These are phyloP conservation scores for Pedionomus torquatus DNA, from an alignment of 2,113 vertebrate species.

Conservation along the genomic window DNA sequence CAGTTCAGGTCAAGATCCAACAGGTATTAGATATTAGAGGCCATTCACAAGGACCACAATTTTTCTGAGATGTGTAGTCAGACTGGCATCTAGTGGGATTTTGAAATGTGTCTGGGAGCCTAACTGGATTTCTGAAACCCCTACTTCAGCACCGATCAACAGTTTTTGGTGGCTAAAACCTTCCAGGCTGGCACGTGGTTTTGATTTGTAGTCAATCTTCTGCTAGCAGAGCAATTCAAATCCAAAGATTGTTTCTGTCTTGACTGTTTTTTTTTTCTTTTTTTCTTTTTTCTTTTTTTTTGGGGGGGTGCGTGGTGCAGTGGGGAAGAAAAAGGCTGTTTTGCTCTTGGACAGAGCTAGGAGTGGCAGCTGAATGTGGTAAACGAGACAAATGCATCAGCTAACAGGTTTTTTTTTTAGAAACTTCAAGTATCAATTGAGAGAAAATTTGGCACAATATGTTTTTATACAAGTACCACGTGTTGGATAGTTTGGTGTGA, in stretches of 20 bases:
- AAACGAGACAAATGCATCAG: conserved; percentile 53
- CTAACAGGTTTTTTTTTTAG: conserved; percentile 22
- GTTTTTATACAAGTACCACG: conserved; percentile 44
- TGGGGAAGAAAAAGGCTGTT: neutral
- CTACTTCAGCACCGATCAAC: neutral
- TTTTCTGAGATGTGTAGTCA: conserved; percentile 41
- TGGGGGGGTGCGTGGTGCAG: no score
- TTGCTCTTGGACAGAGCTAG: conserved; percentile 39
- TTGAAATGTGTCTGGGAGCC: conserved; percentile 14
- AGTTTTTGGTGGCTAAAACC: conserved; percentile 31
- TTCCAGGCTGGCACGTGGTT: conserved; percentile 40
- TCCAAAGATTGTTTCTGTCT: conserved; percentile 15
- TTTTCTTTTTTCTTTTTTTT: no score
- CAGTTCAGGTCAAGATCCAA: conserved; percentile 7
- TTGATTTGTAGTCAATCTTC: conserved; percentile 43
- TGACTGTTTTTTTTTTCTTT: no score
- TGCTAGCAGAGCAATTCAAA: conserved; percentile 4
- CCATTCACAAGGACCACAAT: neutral
- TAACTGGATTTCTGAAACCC: conserved; percentile 6
- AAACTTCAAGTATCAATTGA: conserved; percentile 56
- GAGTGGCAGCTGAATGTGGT: conserved; percentile 49
- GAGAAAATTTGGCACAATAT: conserved; percentile 55
- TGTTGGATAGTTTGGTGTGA: conserved; percentile 32
- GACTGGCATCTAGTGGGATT: conserved; percentile 62
- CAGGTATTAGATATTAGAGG: conserved; percentile 37